These are phyloP conservation scores for Salticus scenicus DNA, from an alignment of 2,888 invertebrate genomes.

Conservation along the genomic window DNA sequence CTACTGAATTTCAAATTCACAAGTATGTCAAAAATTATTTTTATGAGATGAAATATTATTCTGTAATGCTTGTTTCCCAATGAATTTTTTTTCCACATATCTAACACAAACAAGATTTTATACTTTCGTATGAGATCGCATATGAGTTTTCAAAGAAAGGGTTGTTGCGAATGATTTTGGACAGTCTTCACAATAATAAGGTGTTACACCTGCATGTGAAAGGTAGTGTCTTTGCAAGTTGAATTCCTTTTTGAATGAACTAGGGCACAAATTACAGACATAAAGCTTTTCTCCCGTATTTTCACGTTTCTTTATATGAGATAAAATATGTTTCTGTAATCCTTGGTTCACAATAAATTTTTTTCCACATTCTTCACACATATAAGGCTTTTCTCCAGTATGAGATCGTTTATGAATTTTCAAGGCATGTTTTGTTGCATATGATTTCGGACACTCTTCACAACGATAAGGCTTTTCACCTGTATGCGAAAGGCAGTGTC, in stretches of 20 bases:
- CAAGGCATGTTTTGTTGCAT: neutral
- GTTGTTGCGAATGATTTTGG: neutral
- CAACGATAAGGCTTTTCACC: neutral
- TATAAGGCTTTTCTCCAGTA: neutral
- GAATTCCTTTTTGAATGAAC: neutral
- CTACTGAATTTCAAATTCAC: too few species aligned
- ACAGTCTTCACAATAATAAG: neutral
- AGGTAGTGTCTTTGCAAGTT: neutral
- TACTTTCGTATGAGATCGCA: neutral
- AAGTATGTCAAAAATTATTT: too few species aligned
- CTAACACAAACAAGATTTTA: neutral
- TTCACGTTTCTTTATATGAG: too few species aligned
- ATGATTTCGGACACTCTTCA: neutral
- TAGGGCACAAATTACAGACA: neutral
- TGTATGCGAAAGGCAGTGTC: too few species aligned
- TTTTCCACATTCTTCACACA: neutral
- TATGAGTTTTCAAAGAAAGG: neutral
- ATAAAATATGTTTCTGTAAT: neutral
- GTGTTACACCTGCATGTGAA: neutral
- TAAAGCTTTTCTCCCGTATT: neutral
- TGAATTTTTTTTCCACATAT: neutral
- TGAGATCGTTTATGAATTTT: neutral
- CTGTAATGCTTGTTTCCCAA: neutral
- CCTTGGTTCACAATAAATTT: neutral
- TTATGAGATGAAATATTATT: too few species aligned